Base-by-base conservation (phyloP, 2,888 invertebrate species). In the Encarsia formosa region DNA sequence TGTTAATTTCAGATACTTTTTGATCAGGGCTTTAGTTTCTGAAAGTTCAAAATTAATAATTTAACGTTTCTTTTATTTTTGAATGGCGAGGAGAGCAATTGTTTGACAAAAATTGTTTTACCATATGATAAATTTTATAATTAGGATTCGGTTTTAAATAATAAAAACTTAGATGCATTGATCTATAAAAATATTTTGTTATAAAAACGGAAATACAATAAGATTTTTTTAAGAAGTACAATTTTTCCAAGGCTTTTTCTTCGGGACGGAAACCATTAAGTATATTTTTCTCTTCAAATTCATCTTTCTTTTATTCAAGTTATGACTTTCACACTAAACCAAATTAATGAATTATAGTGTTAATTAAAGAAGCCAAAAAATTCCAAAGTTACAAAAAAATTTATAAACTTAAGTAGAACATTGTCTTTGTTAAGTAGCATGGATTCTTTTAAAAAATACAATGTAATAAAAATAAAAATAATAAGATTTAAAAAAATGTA, bases 401-500 rank as follows among this genome's bases (percentile, higher is more conserved):
- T 48, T 48, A 40, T 15, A 26, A 41, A 65, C 67, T 68, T 70
- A 71, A 70, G 66, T 71, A 69, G 66, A 65, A 62, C 63, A 62
- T 65, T 65, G 58, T 61, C 61, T 56, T 61, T 54, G 54, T 65
- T 70, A 71, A 71, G 69, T 69, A 71, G 63, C 59, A 58, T 65
- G 57, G 55, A 60, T 63, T 65, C n/a, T n/a, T n/a, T 63, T 60
- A 59, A 61, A 62, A 37, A 45, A 47, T 38, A 31, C 42, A 34
- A 16, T 26, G 13, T 49, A 41, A 40, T 31, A 29, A 41, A 42
- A 42, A 59, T 60, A 61, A 58, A 37, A 32, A 47, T 13, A 13
- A 9, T 47, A 42, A 40, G 31, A 49, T 40, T 38, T 35, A 39
- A 39, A 49, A 40, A 32, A 38, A 46, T n/a, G n/a, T n/a, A 26